phyloP scores from a whole-genome alignment of 2,888 invertebrate species.

The Beris chalybata region DNA sequence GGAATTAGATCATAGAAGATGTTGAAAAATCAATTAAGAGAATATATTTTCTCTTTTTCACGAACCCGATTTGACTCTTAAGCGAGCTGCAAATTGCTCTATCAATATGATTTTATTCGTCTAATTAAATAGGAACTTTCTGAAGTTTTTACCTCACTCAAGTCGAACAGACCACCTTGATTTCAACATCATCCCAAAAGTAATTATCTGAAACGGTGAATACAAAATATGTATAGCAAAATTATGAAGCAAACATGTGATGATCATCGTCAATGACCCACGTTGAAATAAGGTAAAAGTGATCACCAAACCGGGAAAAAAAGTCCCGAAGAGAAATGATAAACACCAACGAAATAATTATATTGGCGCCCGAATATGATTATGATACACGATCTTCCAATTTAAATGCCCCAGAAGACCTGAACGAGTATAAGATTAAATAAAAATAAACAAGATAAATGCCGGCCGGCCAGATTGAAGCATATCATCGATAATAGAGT shows the following conservation, averaged over 20 bases:
- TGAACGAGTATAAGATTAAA: background rate
- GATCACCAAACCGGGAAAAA: background rate
- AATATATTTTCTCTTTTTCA: too few species aligned
- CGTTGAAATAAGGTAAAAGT: conserved; percentile 3
- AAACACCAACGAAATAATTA: conserved; percentile 41
- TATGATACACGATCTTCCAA: conserved; percentile 38
- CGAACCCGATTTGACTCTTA: too few species aligned
- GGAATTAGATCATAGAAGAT: too few species aligned
- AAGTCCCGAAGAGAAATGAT: conserved; percentile 34
- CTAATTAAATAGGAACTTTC: too few species aligned
- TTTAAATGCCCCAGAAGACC: conserved; percentile 30
- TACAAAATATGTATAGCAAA: background rate
- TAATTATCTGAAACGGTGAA: too few species aligned
- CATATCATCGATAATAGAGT: background rate
- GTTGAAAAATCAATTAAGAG: too few species aligned
- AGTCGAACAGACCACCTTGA: too few species aligned
- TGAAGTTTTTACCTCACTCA: too few species aligned
- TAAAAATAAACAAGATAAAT: background rate
- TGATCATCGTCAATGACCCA: conserved; percentile 21
- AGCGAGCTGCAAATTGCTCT: too few species aligned
- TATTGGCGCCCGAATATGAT: conserved; percentile 40
- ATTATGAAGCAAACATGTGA: conserved; percentile 15
- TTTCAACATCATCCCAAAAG: too few species aligned
- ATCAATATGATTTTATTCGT: too few species aligned
- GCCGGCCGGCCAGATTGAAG: background rate